Percentiles rank a stretch among this genome's conserved stretches.
Evolutionary conservation across 2,888 invertebrate genomes (phyloP).

Genomic region (Horisme vitalbata): DNA sequence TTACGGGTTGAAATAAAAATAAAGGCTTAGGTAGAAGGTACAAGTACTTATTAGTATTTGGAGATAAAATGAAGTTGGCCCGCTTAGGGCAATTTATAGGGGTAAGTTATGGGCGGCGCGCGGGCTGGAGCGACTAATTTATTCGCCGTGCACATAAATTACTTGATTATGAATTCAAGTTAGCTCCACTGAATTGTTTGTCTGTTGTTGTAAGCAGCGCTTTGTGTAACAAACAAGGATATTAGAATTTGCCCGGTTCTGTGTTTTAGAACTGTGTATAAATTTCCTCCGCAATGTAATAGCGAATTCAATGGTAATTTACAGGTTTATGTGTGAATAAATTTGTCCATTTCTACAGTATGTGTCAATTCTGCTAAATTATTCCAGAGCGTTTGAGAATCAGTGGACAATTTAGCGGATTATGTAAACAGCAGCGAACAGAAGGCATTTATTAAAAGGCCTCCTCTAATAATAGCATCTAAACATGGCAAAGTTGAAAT

Average conservation of each 20-base stretch:
- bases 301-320: conserved; percentile 30
- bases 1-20: conserved; percentile 63
- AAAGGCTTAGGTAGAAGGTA: conserved; percentile 68
- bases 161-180: conserved; percentile 83
- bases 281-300: conserved; percentile 39
- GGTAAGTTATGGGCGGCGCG: conserved; percentile 82
- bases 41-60: conserved; percentile 80
- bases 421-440: conserved; percentile 7
- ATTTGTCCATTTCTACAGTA: conserved; percentile 24
- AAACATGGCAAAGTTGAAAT: conserved; percentile 17
- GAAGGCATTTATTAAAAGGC: conserved; percentile 14
- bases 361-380: conserved; percentile 24
- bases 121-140: conserved; percentile 80
- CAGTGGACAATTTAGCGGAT: conserved; percentile 3
- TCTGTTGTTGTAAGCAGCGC: conserved; percentile 77
- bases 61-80: conserved; percentile 82
- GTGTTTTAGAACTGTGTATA: conserved; percentile 53
- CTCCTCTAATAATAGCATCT: conserved; percentile 1
- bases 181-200: conserved; percentile 79
- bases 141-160: conserved; percentile 83
- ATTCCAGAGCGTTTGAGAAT: conserved; percentile 8
- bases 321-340: conserved; percentile 32
- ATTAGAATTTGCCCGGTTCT: conserved; percentile 65
- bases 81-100: conserved; percentile 82
- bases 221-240: conserved; percentile 76